These are phyloP conservation scores for Eucidaris tribuloides DNA, from an alignment of 35 echinoderm and acorn worm species.

Conservation along the genomic window DNA sequence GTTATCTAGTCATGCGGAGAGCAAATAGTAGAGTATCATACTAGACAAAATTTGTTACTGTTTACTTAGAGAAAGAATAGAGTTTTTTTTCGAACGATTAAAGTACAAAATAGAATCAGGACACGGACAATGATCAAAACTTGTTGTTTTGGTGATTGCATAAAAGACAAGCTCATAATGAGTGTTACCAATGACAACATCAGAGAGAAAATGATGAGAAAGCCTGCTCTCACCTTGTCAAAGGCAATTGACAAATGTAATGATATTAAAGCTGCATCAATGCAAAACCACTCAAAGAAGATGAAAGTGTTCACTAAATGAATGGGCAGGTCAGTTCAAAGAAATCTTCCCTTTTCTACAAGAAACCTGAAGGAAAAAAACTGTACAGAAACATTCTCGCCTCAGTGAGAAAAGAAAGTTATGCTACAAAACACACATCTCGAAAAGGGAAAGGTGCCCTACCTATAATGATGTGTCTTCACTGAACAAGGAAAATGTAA, in stretches of 20 bases:
- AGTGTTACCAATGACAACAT: neutral
- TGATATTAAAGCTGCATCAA: neutral
- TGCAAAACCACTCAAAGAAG: neutral
- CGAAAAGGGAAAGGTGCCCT: neutral
- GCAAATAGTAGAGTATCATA: too few species aligned
- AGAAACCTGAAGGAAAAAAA: too few species aligned
- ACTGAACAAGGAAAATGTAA: constrained; percentile 11
- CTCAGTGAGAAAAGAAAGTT: constrained; percentile 1
- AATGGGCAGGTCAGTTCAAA: neutral
- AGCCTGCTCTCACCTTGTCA: neutral
- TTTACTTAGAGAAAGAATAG: too few species aligned
- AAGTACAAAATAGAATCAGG: constrained; percentile 7
- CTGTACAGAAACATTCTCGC: too few species aligned
- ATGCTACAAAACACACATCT: neutral
- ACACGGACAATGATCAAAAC: neutral
- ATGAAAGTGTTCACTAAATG: neutral
- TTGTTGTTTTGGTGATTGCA: neutral
- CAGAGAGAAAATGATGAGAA: constrained; percentile 18
- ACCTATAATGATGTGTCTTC: neutral
- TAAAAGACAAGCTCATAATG: too few species aligned
- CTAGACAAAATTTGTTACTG: too few species aligned
- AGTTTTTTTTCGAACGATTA: constrained; percentile 28
- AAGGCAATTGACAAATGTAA: constrained; percentile 19
- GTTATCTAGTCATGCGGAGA: too few species aligned
- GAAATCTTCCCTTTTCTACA: neutral